Percentiles rank a stretch among this genome's conserved stretches.
Evolutionary conservation across 2,888 invertebrate species (phyloP).

Genomic region (Leistus spinibarbis): DNA sequence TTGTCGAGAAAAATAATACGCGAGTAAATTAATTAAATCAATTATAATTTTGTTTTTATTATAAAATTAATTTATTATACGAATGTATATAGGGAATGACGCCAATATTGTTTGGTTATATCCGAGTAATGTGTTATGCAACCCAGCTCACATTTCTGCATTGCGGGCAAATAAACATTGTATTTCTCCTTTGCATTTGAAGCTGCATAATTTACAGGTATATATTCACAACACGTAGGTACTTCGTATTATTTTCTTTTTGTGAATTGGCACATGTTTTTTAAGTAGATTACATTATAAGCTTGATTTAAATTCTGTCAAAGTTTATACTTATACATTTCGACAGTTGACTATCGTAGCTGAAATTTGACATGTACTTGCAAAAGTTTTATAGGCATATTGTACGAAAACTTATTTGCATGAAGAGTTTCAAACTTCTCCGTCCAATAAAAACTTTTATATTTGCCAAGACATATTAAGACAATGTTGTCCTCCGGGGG

Average conservation of each 20-base stretch:
- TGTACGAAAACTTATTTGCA: not conserved
- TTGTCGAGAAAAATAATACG: too few relatives aligned
- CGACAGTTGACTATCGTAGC: not conserved
- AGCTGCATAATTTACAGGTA: not conserved
- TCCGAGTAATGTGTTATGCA: not conserved
- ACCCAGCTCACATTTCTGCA: not conserved
- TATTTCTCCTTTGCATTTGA: not conserved
- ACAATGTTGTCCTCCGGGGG: not conserved
- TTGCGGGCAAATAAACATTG: not conserved
- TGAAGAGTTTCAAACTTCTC: not conserved
- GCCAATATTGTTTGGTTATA: not conserved
- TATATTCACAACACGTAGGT: not conserved
- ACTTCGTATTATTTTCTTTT: not conserved
- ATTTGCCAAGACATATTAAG: not conserved
- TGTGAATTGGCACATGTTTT: not conserved
- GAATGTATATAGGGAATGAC: not conserved
- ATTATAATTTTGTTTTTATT: too few relatives aligned
- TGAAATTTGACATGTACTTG: not conserved
- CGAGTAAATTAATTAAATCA: too few relatives aligned
- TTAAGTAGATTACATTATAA: not conserved
- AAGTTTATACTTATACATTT: not conserved
- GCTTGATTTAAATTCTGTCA: not conserved
- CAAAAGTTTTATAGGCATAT: not conserved
- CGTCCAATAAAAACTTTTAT: not conserved
- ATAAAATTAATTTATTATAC: not conserved